Evolutionary conservation across 2,888 invertebrate species (phyloP).

Genomic region (Heteropelma amictum): DNA sequence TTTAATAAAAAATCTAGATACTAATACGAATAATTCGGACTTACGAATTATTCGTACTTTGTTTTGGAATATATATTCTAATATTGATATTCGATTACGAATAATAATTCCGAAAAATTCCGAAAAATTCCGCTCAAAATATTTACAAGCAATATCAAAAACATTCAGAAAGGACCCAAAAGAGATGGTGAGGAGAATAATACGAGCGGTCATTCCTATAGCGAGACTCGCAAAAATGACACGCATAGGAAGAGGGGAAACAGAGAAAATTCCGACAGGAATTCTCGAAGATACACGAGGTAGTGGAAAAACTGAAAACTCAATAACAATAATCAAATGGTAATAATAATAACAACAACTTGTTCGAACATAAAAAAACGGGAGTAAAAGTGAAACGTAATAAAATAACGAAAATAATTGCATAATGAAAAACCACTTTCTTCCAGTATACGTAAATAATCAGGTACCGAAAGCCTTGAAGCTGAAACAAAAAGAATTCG

Average conservation of each 20-base stretch:
- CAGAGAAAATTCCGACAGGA: neutral
- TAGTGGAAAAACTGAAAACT: no score
- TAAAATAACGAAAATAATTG: neutral
- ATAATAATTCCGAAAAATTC: no score
- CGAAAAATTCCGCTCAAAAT: no score
- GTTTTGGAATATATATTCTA: no score
- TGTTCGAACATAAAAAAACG: no score
- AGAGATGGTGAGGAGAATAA: neutral
- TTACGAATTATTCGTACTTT: no score
- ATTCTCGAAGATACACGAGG: neutral
- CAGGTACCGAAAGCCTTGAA: neutral
- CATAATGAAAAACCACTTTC: neutral
- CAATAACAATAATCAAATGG: no score
- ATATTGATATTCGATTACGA: no score
- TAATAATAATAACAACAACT: no score
- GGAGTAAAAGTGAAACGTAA: no score
- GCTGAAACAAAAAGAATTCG: neutral
- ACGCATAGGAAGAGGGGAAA: neutral
- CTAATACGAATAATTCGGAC: no score
- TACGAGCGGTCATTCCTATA: neutral
- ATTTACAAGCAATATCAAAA: neutral
- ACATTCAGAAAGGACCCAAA: neutral
- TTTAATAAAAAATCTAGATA: no score
- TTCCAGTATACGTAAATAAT: neutral
- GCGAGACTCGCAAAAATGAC: neutral